Percentiles rank a stretch among this genome's conserved stretches.
Conservation (phyloP, 2,113 vertebrate genomes). For the Cygnus buccinator region DNA sequence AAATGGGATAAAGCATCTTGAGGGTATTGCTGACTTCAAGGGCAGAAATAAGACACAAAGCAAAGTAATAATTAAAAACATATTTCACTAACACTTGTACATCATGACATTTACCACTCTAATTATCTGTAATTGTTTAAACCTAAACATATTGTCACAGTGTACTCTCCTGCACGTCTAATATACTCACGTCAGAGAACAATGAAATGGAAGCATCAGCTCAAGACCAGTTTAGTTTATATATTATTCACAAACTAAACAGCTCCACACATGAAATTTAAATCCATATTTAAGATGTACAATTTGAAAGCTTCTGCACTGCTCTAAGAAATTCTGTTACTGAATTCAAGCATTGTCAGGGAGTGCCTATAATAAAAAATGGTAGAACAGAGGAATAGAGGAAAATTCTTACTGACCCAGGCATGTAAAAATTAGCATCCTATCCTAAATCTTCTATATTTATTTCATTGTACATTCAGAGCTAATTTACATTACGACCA, state of each 20-base stretch:
- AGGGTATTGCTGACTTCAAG: slow-evolving; percentile 29
- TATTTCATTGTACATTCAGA: background rate
- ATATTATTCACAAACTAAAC: background rate
- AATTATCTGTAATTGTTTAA: slow-evolving; percentile 57
- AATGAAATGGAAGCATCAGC: background rate
- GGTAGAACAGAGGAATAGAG: background rate
- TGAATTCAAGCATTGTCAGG: background rate
- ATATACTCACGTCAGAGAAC: slow-evolving; percentile 26
- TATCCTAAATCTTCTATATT: background rate
- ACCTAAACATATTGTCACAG: slow-evolving; percentile 41
- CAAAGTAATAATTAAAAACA: slow-evolving; percentile 49
- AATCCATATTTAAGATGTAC: background rate
- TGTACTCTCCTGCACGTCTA: background rate
- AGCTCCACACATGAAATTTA: background rate
- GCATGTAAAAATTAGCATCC: background rate
- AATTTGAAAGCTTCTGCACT: background rate
- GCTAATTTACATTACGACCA: background rate
- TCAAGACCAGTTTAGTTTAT: background rate
- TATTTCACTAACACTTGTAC: slow-evolving; percentile 62
- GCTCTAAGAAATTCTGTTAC: background rate
- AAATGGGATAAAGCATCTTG: slow-evolving; percentile 7
- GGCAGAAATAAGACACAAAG: slow-evolving; percentile 43
- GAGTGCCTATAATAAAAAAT: background rate
- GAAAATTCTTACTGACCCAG: background rate
- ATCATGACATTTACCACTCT: slow-evolving; percentile 49